These are phyloP conservation scores for Brachystomella parvula DNA, from an alignment of 1,140 invertebrate genomes.

Conservation along the genomic window DNA sequence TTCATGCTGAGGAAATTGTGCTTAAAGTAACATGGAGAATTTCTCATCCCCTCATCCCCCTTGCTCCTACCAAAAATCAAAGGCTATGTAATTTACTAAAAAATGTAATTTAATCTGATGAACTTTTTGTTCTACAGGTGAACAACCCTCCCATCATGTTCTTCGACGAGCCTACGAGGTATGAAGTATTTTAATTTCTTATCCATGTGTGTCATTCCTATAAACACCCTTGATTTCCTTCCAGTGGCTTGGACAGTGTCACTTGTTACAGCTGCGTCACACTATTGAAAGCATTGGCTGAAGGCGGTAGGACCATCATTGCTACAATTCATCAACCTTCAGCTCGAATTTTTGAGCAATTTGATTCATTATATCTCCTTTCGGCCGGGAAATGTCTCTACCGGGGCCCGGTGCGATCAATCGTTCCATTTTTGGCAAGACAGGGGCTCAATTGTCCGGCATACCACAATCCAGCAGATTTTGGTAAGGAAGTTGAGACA, in stretches of 20 bases:
- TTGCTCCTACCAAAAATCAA: no score
- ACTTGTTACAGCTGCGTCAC: conserved; percentile 38
- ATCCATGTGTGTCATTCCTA: no score
- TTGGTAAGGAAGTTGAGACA: conserved; percentile 93
- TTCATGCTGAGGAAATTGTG: no score
- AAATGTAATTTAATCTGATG: no score
- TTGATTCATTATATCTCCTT: conserved; percentile 83
- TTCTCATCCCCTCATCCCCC: no score
- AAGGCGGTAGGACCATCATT: conserved; percentile 83
- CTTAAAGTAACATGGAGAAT: no score
- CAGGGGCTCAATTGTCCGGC: conserved; percentile 79
- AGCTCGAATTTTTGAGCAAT: conserved; percentile 89
- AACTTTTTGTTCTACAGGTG: no score
- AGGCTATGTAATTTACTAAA: no score
- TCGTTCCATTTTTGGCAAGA: conserved; percentile 77
- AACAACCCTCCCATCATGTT: conserved; percentile 96
- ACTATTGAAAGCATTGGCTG: conserved; percentile 65
- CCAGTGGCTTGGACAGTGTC: conserved; percentile 33
- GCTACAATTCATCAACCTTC: conserved; percentile 96
- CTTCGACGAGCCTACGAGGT: conserved; percentile 92
- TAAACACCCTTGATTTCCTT: conserved; percentile 4
- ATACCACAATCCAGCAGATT: conserved; percentile 94
- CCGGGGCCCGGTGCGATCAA: conserved; percentile 64
- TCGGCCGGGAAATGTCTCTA: conserved; percentile 88
- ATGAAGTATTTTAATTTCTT: not conserved